A percentile compares a stretch with the other conserved stretches of the same genome.
Evolutionary conservation across 2,113 vertebrate genomes (phyloP).

Genomic region (Phoenicopterus ruber): DNA sequence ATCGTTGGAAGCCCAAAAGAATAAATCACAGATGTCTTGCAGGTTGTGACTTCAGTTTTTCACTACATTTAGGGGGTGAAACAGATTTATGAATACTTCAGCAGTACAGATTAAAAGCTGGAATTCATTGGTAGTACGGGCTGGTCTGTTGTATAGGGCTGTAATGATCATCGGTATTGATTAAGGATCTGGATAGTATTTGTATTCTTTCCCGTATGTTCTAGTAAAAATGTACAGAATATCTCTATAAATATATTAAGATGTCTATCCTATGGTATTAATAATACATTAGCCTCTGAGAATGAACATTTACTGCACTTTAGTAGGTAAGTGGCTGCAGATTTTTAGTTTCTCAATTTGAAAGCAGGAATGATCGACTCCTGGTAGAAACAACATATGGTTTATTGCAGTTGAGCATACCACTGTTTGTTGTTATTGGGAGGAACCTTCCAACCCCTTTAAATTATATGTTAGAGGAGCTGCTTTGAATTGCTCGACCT

Average conservation of each 20-base stretch:
- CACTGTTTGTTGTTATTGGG: neutral
- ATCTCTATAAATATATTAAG: neutral
- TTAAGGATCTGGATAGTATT: neutral
- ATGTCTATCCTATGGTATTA: neutral
- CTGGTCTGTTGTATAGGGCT: neutral
- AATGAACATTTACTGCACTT: neutral
- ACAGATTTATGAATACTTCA: slow-evolving; percentile 52
- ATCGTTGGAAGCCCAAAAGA: slow-evolving; percentile 4
- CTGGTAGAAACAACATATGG: neutral
- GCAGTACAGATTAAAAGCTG: neutral
- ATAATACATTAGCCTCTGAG: neutral
- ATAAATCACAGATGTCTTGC: slow-evolving; percentile 44
- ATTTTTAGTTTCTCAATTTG: neutral
- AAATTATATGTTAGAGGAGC: neutral
- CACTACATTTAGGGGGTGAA: neutral
- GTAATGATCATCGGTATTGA: neutral
- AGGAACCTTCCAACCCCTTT: neutral
- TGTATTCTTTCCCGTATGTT: neutral
- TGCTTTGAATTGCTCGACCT: neutral
- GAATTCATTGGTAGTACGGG: neutral
- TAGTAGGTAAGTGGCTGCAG: neutral
- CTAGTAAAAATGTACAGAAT: neutral
- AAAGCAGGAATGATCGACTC: neutral
- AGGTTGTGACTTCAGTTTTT: slow-evolving; percentile 28
- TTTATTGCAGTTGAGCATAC: neutral